Conservation (phyloP, 2,888 invertebrate genomes). For the Colletes collaris region DNA sequence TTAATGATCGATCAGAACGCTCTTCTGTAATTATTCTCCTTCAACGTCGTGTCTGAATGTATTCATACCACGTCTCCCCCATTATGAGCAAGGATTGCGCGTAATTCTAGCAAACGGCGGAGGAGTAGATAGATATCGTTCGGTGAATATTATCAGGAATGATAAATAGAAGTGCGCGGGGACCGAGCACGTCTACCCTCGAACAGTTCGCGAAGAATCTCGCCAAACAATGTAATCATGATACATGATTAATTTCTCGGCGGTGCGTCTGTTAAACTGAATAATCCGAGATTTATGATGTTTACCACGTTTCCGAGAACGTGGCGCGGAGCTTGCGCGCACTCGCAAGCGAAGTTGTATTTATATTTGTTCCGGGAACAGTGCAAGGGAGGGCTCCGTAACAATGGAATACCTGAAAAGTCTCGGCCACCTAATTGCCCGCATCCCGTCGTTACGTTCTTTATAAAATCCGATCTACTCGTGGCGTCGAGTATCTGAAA, state of each 20-base stretch:
- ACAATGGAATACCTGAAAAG: too few species aligned
- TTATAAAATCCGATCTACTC: too few species aligned
- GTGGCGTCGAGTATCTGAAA: not conserved
- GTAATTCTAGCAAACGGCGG: conserved; percentile 11
- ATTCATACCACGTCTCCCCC: conserved; percentile 2
- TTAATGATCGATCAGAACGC: conserved; percentile 39
- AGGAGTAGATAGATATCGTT: conserved; percentile 1
- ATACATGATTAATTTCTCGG: conserved; percentile 11
- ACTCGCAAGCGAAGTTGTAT: not conserved
- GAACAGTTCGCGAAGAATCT: not conserved
- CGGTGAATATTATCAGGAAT: conserved; percentile 18
- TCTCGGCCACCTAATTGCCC: too few species aligned
- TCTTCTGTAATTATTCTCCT: conserved; percentile 11
- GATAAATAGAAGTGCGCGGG: not conserved
- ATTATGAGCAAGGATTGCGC: not conserved
- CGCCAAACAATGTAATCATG: not conserved
- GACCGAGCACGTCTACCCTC: not conserved
- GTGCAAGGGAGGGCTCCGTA: too few species aligned
- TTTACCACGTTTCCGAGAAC: not conserved
- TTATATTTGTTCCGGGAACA: not conserved
- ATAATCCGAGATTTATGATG: conserved; percentile 15
- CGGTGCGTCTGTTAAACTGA: conserved; percentile 4
- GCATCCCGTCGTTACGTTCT: too few species aligned
- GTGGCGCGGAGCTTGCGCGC: not conserved
- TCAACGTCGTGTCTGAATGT: not conserved